Evolutionary conservation across 2,113 vertebrate genomes (phyloP).

Genomic region (Ciconia boyciana): DNA sequence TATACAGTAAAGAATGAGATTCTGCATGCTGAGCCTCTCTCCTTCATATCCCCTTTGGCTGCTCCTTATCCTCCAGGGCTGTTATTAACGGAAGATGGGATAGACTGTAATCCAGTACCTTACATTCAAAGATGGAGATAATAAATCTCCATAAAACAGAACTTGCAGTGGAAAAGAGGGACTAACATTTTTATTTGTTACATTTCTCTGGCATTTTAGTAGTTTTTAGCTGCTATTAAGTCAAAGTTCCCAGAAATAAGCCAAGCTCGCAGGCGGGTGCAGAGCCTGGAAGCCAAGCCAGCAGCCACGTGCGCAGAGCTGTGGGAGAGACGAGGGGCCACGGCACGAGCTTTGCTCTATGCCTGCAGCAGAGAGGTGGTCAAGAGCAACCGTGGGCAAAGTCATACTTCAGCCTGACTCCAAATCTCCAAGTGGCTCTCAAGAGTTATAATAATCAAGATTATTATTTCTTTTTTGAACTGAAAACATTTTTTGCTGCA

Average conservation of each 20-base stretch:
- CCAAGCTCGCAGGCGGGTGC: background rate
- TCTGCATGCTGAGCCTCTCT: background rate
- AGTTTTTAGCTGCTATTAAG: background rate
- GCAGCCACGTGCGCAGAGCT: accelerated
- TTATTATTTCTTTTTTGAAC: background rate
- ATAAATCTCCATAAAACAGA: background rate
- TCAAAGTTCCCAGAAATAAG: background rate
- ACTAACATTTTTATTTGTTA: background rate
- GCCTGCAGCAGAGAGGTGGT: background rate
- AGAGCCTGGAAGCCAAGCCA: background rate
- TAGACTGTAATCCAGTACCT: background rate
- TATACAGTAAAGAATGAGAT: background rate
- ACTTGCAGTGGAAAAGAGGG: background rate
- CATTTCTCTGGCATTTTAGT: background rate
- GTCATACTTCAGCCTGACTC: background rate
- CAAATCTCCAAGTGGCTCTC: background rate
- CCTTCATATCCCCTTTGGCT: background rate
- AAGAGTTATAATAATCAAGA: background rate
- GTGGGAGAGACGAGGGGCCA: accelerated
- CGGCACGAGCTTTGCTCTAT: background rate
- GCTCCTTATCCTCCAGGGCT: accelerated
- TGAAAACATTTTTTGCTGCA: background rate
- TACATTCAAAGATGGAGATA: background rate
- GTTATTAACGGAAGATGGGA: background rate
- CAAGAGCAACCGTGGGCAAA: background rate